Conservation (phyloP, 37 sponge, comb jelly and placozoan species). For the Beroe forskalii region DNA sequence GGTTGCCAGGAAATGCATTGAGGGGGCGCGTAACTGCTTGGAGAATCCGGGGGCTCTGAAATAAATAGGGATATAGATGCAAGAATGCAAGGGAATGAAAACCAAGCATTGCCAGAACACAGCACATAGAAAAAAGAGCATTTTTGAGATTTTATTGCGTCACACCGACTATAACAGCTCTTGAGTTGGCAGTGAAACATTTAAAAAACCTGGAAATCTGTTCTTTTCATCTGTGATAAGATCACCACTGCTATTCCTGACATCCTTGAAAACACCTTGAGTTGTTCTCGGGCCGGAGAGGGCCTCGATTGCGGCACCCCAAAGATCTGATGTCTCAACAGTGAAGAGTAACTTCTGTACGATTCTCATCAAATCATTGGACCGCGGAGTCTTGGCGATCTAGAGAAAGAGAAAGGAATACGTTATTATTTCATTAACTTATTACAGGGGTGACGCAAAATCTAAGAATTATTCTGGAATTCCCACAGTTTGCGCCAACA, state of each 20-base stretch:
- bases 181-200: too few species aligned
- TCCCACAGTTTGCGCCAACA: not conserved
- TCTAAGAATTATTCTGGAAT: not conserved
- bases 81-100: too few species aligned
- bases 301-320: slow-evolving; percentile 54
- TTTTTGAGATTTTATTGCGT: too few species aligned
- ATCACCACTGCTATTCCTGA: not conserved
- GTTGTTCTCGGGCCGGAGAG: slow-evolving; percentile 50
- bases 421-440: too few species aligned
- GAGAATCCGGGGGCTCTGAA: slow-evolving; percentile 40
- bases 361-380: slow-evolving; percentile 49
- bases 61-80: too few species aligned
- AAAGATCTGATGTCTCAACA: slow-evolving; percentile 55
- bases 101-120: too few species aligned
- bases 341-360: slow-evolving; percentile 49
- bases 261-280: slow-evolving; percentile 37
- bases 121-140: too few species aligned
- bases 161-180: too few species aligned
- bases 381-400: slow-evolving; percentile 57
- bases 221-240: not conserved
- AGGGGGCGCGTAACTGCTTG: slow-evolving; percentile 6
- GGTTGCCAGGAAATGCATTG: not conserved
- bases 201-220: slow-evolving; percentile 30
- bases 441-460: too few species aligned
- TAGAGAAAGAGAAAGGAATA: too few species aligned